These are phyloP conservation scores for Colletes gigas DNA, from an alignment of 1,140 invertebrate genomes.

Conservation along the genomic window DNA sequence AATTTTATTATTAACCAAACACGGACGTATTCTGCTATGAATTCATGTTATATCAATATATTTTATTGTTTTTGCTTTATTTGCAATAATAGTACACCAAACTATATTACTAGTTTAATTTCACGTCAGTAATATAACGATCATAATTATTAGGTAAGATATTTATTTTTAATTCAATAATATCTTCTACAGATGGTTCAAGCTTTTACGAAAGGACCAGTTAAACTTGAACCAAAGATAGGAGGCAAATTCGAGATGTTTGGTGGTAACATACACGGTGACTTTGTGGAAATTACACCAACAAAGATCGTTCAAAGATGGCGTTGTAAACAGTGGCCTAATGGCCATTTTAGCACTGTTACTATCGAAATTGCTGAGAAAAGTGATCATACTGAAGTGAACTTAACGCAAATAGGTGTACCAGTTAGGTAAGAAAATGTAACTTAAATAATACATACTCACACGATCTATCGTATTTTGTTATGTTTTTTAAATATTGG, in stretches of 20 bases:
- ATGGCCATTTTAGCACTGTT: slow-evolving; percentile 94
- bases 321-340: slow-evolving; percentile 97
- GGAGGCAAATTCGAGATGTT: slow-evolving; percentile 95
- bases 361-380: slow-evolving; percentile 92
- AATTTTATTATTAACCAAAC: neutral
- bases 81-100: neutral
- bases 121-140: neutral
- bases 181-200: slow-evolving; percentile 87
- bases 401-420: slow-evolving; percentile 90
- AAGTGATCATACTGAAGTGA: slow-evolving; percentile 91
- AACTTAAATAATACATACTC: too few species aligned
- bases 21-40: neutral
- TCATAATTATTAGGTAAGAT: neutral
- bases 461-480: too few species aligned
- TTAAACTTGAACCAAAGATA: slow-evolving; percentile 89
- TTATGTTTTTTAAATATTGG: too few species aligned
- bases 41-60: neutral
- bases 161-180: neutral
- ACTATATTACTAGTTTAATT: neutral
- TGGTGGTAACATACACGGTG: slow-evolving; percentile 94
- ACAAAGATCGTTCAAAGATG: slow-evolving; percentile 95
- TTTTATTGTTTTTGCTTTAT: neutral
- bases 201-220: slow-evolving; percentile 92
- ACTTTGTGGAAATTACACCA: slow-evolving; percentile 92
- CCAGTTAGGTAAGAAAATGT: slow-evolving; percentile 83